Conservation (phyloP, 2,888 invertebrate genomes). For the Elysia crispata region DNA sequence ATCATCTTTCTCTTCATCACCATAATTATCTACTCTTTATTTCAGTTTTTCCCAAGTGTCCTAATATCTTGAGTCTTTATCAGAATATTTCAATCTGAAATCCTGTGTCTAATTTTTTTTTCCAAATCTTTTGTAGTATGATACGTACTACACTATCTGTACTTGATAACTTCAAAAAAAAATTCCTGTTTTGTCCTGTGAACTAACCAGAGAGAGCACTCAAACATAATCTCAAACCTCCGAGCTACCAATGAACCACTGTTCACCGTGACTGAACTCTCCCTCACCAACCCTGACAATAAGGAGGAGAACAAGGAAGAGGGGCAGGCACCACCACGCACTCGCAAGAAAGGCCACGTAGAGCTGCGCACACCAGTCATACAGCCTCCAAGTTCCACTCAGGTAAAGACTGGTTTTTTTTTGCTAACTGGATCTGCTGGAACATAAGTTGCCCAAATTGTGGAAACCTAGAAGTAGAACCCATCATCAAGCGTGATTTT, state of each 20-base stretch:
- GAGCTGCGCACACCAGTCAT: conserved; percentile 67
- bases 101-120: too few species aligned
- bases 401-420: conserved; percentile 44
- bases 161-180: not conserved
- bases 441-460: too few species aligned
- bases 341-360: conserved; percentile 70
- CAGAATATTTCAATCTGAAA: too few species aligned
- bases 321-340: conserved; percentile 74
- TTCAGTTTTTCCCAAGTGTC: too few species aligned
- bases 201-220: conserved; percentile 92
- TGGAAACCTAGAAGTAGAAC: too few species aligned
- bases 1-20: too few species aligned
- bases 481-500: too few species aligned
- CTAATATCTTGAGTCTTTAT: too few species aligned
- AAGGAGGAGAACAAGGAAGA: conserved; percentile 72
- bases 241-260: conserved; percentile 83
- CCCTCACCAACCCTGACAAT: conserved; percentile 70
- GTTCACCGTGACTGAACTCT: conserved; percentile 73
- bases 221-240: conserved; percentile 92
- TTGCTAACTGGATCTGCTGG: too few species aligned
- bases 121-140: too few species aligned
- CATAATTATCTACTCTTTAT: too few species aligned
- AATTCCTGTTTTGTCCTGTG: not conserved
- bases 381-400: conserved; percentile 62
- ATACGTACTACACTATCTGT: too few species aligned